Evolutionary conservation across 2,113 vertebrate species (phyloP), one percentile per base, ranked within the genome.

Genomic region (Spea multiplicata): DNA sequence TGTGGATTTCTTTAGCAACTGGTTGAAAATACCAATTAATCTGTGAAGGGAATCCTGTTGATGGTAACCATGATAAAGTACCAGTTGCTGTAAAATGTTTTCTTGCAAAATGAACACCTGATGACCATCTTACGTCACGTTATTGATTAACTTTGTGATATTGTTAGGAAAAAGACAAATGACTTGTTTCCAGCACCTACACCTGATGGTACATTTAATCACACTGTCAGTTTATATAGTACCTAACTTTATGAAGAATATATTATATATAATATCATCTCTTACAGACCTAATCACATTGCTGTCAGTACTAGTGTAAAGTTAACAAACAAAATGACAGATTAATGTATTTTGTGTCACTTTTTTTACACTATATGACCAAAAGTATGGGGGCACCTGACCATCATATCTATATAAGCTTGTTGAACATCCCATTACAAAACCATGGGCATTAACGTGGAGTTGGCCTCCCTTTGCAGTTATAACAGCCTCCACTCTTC

Each of bases 41-140:
- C 13, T 59, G 52, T 17, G 53, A 76, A 76, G 68, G 64, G 57
- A 76, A 59, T 76, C 44, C 57, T 8, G 68, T 68, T 67, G 74
- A 45, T 66, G 47, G 59, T 59, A 67, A 76, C 65, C 66, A 57
- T 76, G 74, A 76, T 69, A 59, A 59, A 76, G 65, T 76, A 76
- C n/a, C 66, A 17, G 44, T 66, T 57, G 68, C 74, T 66, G 66
- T 76, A 65, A 68, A 76, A 57, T 76, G 74, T 68, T 66, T 68
- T 68, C 66, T 69, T 59, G 67, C 44, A 76, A 76, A 76, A 68
- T 68, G 74, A 76, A 68, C 74, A 76, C 65, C 74, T 69, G 74
- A 76, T 76, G 74, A 59, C 74, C 66, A 76, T 69, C 74, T 76
- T 68, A 69, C 59, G 68, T 69, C 52, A 69, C 50, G 59, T 76